These are phyloP conservation scores for Gymnarchus niloticus DNA, from an alignment of 2,113 vertebrate species.

Conservation along the genomic window DNA sequence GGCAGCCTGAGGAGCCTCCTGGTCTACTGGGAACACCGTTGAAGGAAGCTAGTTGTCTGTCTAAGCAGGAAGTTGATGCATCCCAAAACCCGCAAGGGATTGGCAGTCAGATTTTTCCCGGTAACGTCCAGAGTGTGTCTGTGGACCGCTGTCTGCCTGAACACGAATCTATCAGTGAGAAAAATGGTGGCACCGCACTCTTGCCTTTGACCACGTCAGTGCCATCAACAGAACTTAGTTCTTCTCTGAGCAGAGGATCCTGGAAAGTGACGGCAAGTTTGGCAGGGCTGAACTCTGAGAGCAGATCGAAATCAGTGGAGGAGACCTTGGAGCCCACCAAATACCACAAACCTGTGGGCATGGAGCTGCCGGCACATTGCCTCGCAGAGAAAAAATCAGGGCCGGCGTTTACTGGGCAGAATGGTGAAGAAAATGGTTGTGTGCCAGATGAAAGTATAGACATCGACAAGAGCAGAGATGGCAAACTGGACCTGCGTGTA, in stretches of 20 bases:
- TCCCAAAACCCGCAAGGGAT: neutral
- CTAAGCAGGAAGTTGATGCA: neutral
- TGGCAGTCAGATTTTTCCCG: neutral
- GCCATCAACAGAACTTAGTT: neutral
- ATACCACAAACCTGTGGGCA: neutral
- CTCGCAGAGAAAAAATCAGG: neutral
- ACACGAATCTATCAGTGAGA: neutral
- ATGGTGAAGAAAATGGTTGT: neutral
- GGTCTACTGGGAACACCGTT: neutral
- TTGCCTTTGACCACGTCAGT: neutral
- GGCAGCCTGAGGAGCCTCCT: too few species aligned
- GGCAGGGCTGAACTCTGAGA: slow-evolving; percentile 7
- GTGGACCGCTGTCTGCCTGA: neutral
- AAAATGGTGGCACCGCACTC: neutral
- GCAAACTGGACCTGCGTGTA: slow-evolving; percentile 32
- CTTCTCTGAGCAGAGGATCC: neutral
- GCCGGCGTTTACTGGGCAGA: neutral
- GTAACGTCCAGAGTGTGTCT: neutral
- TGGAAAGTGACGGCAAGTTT: neutral
- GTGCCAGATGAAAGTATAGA: slow-evolving; percentile 31
- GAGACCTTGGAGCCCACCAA: neutral
- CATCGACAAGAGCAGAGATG: slow-evolving; percentile 44
- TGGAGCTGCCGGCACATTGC: neutral
- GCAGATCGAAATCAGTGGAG: neutral
- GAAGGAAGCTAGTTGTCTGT: neutral